Evolutionary conservation across 2,113 vertebrate genomes (phyloP).

Genomic region (Asarcornis scutulata): DNA sequence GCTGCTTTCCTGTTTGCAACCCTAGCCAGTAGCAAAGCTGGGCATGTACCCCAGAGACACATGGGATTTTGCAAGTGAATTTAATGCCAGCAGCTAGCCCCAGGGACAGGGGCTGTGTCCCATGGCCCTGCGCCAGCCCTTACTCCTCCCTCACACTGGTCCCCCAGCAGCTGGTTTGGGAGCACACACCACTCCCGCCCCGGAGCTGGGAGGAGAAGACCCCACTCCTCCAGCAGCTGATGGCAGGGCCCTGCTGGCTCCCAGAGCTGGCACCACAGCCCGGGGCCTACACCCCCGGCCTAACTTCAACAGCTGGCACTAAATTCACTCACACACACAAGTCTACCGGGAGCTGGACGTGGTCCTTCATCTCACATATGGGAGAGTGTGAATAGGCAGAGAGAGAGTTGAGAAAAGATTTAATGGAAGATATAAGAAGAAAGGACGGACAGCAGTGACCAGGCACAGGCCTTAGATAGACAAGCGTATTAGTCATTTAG

Average conservation of each 20-base stretch:
- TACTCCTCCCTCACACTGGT: too few species aligned
- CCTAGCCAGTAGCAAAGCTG: neutral
- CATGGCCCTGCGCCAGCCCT: neutral
- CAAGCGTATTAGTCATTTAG: neutral
- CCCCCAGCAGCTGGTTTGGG: neutral
- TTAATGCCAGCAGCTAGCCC: too few species aligned
- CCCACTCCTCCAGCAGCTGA: too few species aligned
- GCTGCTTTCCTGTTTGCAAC: neutral
- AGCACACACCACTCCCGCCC: neutral
- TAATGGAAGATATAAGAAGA: neutral
- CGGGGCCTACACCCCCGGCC: too few species aligned
- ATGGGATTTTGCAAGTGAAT: too few species aligned
- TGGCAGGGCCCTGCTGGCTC: neutral
- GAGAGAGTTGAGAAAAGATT: neutral
- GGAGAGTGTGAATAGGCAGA: neutral
- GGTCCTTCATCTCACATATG: neutral
- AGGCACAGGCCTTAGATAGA: neutral
- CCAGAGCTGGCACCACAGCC: too few species aligned
- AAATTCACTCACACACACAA: too few species aligned
- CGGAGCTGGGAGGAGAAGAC: neutral
- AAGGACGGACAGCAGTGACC: neutral
- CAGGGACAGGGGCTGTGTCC: neutral
- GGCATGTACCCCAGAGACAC: neutral
- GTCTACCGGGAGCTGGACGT: neutral
- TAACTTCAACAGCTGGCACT: too few species aligned